These are phyloP conservation scores for Eristalinus aeneus DNA, from an alignment of 2,888 invertebrate genomes.

Conservation along the genomic window DNA sequence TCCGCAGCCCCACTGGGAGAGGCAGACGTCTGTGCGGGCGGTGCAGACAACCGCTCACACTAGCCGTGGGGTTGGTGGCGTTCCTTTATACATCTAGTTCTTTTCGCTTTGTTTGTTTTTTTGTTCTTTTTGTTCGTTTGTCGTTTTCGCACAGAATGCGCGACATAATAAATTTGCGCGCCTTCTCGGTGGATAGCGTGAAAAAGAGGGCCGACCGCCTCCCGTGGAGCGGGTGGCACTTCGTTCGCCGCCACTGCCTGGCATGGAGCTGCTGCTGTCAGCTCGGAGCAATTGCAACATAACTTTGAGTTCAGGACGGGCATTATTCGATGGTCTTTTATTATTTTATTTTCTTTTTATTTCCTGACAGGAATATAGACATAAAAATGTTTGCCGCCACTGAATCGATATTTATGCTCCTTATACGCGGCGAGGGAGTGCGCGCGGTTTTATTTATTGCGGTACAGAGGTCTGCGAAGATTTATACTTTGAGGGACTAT, in stretches of 20 bases:
- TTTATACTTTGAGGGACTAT: conserved; percentile 8
- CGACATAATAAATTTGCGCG: conserved; percentile 67
- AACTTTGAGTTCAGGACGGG: conserved; percentile 59
- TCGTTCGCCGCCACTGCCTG: background rate
- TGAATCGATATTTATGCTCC: conserved; percentile 55
- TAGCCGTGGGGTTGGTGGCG: background rate
- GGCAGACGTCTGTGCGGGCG: conserved; percentile 4
- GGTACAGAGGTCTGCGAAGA: conserved; percentile 5
- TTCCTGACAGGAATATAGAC: conserved; percentile 41
- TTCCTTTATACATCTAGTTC: background rate
- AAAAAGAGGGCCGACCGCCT: conserved; percentile 4
- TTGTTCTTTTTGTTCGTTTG: conserved; percentile 8
- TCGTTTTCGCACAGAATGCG: conserved; percentile 51
- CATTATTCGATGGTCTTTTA: conserved; percentile 58
- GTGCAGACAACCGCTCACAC: background rate
- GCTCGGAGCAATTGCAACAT: conserved; percentile 62
- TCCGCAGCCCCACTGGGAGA: background rate
- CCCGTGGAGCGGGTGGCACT: background rate
- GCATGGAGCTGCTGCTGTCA: conserved; percentile 12
- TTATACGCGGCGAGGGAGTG: conserved; percentile 5
- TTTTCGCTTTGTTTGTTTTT: conserved; percentile 15
- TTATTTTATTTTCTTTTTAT: conserved; percentile 29
- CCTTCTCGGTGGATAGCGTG: conserved; percentile 14
- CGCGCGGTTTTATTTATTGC: conserved; percentile 41
- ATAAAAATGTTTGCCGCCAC: conserved; percentile 21